phyloP scores from a whole-genome alignment of 2,797 vertebrate genomes.

The Danio aesculapii region DNA sequence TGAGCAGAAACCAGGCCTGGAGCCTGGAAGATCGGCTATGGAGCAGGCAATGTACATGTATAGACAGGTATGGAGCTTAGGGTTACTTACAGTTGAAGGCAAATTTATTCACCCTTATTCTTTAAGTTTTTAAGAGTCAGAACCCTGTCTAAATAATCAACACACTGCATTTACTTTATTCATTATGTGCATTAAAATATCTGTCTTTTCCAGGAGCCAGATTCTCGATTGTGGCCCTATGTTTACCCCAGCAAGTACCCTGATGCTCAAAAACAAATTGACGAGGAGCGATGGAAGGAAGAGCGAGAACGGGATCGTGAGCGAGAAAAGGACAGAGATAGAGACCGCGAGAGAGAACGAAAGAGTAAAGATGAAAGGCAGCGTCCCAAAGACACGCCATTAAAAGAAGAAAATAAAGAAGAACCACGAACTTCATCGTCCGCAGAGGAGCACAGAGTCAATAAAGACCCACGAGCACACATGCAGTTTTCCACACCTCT shows the following conservation, averaged over 20 bases:
- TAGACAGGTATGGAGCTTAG: slow-evolving; percentile 85
- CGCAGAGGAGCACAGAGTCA: slow-evolving; percentile 85
- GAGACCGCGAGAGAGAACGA: slow-evolving; percentile 60
- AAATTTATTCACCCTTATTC: too few relatives aligned
- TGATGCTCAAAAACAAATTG: slow-evolving; percentile 82
- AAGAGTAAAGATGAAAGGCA: slow-evolving; percentile 88
- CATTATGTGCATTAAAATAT: neutral
- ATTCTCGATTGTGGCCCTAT: slow-evolving; percentile 93
- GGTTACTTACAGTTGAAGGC: too few relatives aligned
- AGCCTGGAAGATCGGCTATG: slow-evolving; percentile 83
- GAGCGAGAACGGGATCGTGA: slow-evolving; percentile 77
- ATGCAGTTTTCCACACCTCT: slow-evolving; percentile 92
- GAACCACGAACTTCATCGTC: slow-evolving; percentile 84
- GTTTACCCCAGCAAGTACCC: slow-evolving; percentile 95
- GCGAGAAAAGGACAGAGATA: slow-evolving; percentile 72
- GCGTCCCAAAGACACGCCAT: slow-evolving; percentile 79
- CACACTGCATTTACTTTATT: slow-evolving; percentile 73
- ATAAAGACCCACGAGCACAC: slow-evolving; percentile 88
- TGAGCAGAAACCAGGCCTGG: slow-evolving; percentile 83
- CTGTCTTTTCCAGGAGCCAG: slow-evolving; percentile 77
- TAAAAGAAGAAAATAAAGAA: slow-evolving; percentile 85
- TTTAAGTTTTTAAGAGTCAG: too few relatives aligned
- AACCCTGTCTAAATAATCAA: slow-evolving; percentile 10
- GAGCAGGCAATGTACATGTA: slow-evolving; percentile 93
- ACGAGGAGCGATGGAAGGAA: slow-evolving; percentile 88